Conservation (phyloP, 2,888 invertebrate genomes). For the Drosophila diplacantha region DNA sequence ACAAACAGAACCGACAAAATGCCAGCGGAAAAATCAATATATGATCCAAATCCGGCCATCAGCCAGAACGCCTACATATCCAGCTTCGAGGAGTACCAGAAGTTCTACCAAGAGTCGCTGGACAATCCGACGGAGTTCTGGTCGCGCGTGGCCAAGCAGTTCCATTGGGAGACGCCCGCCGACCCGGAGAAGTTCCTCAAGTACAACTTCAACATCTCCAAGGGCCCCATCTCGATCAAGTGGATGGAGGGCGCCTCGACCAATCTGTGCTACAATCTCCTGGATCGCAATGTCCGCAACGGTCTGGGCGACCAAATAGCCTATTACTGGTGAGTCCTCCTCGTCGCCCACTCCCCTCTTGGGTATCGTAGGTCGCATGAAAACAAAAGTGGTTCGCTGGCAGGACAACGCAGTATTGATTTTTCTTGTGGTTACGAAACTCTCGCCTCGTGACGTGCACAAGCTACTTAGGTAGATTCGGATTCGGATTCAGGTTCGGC, state of each 20-base stretch:
- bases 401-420: slow-evolving; percentile 45
- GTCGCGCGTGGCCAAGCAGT: slow-evolving; percentile 94
- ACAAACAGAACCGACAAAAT: slow-evolving; percentile 71
- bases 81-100: slow-evolving; percentile 86
- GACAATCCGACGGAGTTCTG: slow-evolving; percentile 95
- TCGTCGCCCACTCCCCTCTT: slow-evolving; percentile 9
- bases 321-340: slow-evolving; percentile 91
- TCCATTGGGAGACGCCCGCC: slow-evolving; percentile 92
- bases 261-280: slow-evolving; percentile 96
- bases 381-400: slow-evolving; percentile 53
- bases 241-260: slow-evolving; percentile 98
- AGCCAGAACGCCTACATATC: slow-evolving; percentile 82
- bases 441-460: slow-evolving; percentile 31
- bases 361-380: slow-evolving; percentile 47
- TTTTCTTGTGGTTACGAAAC: slow-evolving; percentile 50
- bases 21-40: slow-evolving; percentile 81
- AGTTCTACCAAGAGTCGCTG: slow-evolving; percentile 91
- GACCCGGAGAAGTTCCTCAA: slow-evolving; percentile 87
- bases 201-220: slow-evolving; percentile 93
- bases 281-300: slow-evolving; percentile 93
- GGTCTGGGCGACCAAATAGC: slow-evolving; percentile 94
- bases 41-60: slow-evolving; percentile 80
- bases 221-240: slow-evolving; percentile 93
- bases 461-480: slow-evolving; percentile 13
- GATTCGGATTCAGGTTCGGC: neutral